Evolutionary conservation across 2,888 invertebrate genomes (phyloP), one percentile per base, ranked within the genome.

Genomic region (Tigriopus californicus): DNA sequence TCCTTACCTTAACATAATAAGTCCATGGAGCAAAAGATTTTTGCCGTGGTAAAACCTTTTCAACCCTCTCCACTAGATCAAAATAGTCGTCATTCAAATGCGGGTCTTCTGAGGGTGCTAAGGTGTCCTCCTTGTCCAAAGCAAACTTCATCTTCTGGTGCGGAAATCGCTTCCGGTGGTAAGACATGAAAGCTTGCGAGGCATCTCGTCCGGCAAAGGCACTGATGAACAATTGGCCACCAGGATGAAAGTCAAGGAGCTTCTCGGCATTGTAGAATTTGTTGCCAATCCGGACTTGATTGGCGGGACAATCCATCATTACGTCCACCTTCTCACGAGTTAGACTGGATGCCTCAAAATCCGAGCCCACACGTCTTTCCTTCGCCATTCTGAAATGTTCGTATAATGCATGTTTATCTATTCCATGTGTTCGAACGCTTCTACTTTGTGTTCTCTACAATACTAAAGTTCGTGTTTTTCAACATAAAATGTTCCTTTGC

Each of bases 191-290:
- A 15, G 52, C 52, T 24, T 15, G 15, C 2, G 24, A 25, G 15
- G 52, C 52, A 52, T 52, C 52, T 1, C 20, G 52, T 1, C 52
- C 52, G 8, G 52, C 20, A 42, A 56, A 56, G 8, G 56, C 56
- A 20, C 18, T 15, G 6, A 56, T 18, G 46, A 56, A 56, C 22
- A 52, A 52, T 25, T 25, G 22, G 10, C 52, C 52, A 15, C 52
- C 52, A 1, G 52, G 52, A 52, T 52, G 52, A 18, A 52, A 25
- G 15, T 20, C 24, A 6, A 33, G 5, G 15, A 52, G 33, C 11
- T 52, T 33, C n/a, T 52, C 24, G 10, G 52, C 52, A 20, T 20
- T 15, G 22, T 46, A 58, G 33, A 53, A 53, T 13, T 58, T 58
- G 20, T 25, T 33, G 33, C 33, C 33, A 33, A 33, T 33, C 8